phyloP scores from a whole-genome alignment of 2,797 vertebrate genomes.

The Hipposideros larvatus region DNA sequence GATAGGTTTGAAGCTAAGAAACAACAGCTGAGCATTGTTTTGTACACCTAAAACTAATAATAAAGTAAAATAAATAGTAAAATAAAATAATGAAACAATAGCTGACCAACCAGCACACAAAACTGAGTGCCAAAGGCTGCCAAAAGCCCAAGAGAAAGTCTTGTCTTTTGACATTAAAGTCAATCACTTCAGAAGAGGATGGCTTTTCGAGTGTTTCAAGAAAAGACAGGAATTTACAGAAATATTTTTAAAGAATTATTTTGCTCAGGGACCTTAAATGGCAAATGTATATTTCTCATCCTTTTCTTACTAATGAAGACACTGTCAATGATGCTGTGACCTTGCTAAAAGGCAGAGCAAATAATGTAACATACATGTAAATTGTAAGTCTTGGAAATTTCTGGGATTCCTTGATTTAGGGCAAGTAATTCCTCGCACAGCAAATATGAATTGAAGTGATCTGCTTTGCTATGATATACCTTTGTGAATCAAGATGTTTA shows the following conservation, averaged over 20 bases:
- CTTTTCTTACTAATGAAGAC: not conserved
- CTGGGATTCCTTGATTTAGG: conserved; percentile 7
- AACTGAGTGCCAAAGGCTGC: not conserved
- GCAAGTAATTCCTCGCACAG: conserved; percentile 14
- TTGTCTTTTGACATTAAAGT: not conserved
- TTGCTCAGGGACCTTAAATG: not conserved
- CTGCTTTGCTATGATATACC: not conserved
- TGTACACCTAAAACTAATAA: too few species aligned
- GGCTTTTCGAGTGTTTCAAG: not conserved
- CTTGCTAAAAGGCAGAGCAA: not conserved
- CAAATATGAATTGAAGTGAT: not conserved
- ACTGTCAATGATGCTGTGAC: not conserved
- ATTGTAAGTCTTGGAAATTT: not conserved
- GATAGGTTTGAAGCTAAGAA: not conserved
- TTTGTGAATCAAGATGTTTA: not conserved
- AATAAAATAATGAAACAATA: not conserved
- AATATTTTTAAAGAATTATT: not conserved
- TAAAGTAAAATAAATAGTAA: too few species aligned
- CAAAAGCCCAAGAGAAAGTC: conserved; percentile 6
- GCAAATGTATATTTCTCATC: not conserved
- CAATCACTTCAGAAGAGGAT: not conserved
- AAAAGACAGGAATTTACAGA: not conserved
- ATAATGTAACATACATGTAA: not conserved
- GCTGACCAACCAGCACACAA: not conserved
- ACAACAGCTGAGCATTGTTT: not conserved